Base-by-base conservation (phyloP, 2,113 vertebrate species). In the Suricata suricatta region DNA sequence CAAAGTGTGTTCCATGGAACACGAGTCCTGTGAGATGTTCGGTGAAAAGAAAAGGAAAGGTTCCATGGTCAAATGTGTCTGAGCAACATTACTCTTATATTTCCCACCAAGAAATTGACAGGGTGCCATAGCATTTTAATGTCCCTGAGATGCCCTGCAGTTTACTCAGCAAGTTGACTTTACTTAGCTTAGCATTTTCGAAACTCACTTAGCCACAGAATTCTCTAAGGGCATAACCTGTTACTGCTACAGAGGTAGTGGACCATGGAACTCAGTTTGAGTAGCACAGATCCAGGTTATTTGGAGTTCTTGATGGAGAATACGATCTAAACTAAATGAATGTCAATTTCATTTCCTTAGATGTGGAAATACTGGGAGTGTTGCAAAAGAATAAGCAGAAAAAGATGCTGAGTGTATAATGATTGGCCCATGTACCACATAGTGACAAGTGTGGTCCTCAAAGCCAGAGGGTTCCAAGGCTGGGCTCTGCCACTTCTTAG, bases 391-490 rank as follows among this genome's bases (percentile, higher is more conserved):
- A 60, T 7, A 29, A 72, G 52, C 47, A 66, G 23, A 77, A 35
- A 31, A 60, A 63, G 14, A 47, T 23, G 25, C 31, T 2, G 8
- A 83, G 66, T 4, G 3, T 27, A 7, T 89, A 50, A 50, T 47
- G 29, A 44, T 4, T 60, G 47, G 14, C 12, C 54, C 35, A 0
- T 2, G 63, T 31, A 64, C 38, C 2, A 23, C 10, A 0, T 11
- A 10, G 15, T 31, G 60, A 31, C 9, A 29, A 27, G 63, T 14
- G 25, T 23, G 12, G 41, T 38, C 25, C 88, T 41, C 47, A 83
- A 44, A 72, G 54, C 17, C 71, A 57, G 44, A 14, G 69, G 80
- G 29, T 71, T 74, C 31, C 17, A 57, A 79, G 64, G 19, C 15
- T 5, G 21, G 31, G 13, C 60, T 84, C 50, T 84, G 66, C 35